Base-by-base conservation (phyloP, 23 tunicate genomes). In the Trididemnum miniatum region DNA sequence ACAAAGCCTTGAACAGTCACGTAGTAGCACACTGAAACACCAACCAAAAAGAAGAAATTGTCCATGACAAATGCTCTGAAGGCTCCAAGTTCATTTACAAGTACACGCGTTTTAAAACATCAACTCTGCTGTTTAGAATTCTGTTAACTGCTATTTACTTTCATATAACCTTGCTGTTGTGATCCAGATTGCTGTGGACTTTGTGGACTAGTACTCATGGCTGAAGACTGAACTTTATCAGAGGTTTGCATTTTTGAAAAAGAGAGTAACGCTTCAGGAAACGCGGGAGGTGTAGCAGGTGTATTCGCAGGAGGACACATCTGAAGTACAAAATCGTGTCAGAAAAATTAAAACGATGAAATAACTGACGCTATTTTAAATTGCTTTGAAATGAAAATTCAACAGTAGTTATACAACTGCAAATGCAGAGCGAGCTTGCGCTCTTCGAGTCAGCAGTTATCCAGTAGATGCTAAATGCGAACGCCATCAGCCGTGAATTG, bases 211-310 rank as follows among this genome's bases (percentile, higher is more conserved):
- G 73, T 83, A 29, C 71, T 62, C 73, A 37, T 25, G 22, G 35
- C 62, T 30, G 63, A 80, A 7, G 35, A 28, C 32, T 40, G 82
- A 18, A 80, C 62, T 51, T 85, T 85, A 20, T 90, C 96, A 26
- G 85, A 71, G 31, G 96, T 62, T 64, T 90, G 96, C 86, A 90
- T 71, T 65, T 85, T 90, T n/a, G 96, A 90, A 65, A 90, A 90
- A 26, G 96, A 89, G 24, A 90, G 82, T 35, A 90, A 64, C 0
- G 96, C 96, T 73, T 90, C 96, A 39, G 96, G 96, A 74, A 90
- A 90, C 7, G 96, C 96, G 9, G 96, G 96, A 4, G 96, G 96
- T 0, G 96, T 90, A 15, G 96, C 96, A 9, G 96, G 96, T 20
- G 96, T 90, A 83, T 90, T 90, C 27, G 96, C 78, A 27, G 96